Evolutionary conservation across 2,797 vertebrate species (phyloP), one percentile per base, ranked within the genome.

Genomic region (Adrianichthys oophorus): DNA sequence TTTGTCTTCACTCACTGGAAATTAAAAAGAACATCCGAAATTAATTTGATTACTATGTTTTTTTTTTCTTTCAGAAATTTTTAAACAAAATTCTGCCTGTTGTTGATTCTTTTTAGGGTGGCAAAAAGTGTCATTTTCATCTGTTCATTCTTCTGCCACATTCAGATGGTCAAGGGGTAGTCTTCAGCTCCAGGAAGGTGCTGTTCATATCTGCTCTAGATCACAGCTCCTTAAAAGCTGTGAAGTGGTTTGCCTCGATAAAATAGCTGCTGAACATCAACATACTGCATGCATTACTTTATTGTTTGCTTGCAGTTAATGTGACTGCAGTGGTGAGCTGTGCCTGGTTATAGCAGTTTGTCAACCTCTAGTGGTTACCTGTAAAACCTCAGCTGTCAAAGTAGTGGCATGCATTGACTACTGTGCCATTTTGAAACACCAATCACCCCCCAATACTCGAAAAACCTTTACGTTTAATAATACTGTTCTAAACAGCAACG

Each of bases 321-420:
- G 63, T 62, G 58, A 42, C 55, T 69, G 58, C 45, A 71, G 53
- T 32, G 46, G 32, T 18, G 29, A 23, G 40, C 58, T n/a, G 64
- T 29, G 62, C 49, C 64, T 44, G 74, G 65, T 72, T 69, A 76
- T 68, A 80, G 85, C 74, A 70, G 77, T 90, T 84, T 91, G 89
- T 88, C 89, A 81, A 79, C 90, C 89, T 90, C 90, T 89, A 89
- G 90, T 90, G 89, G 89, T 75, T 73, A 85, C 68, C 72, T 77
- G 68, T 19, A 23, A 59, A 65, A 83, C 50, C 48, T 41, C 59
- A 58, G 49, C 45, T 41, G 29, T 56, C 40, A 53, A 17, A 4
- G 19, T 1, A 45, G 23, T 26, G 54, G 13, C 46, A 52, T 29
- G 46, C 12, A 48, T 15, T 1, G 41, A 48, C 15, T 50, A 40